Percentiles rank a stretch among this genome's conserved stretches.
These are phyloP conservation scores for Galagoides demidoff DNA, from an alignment of 2,797 vertebrate species.

Conservation along the genomic window DNA sequence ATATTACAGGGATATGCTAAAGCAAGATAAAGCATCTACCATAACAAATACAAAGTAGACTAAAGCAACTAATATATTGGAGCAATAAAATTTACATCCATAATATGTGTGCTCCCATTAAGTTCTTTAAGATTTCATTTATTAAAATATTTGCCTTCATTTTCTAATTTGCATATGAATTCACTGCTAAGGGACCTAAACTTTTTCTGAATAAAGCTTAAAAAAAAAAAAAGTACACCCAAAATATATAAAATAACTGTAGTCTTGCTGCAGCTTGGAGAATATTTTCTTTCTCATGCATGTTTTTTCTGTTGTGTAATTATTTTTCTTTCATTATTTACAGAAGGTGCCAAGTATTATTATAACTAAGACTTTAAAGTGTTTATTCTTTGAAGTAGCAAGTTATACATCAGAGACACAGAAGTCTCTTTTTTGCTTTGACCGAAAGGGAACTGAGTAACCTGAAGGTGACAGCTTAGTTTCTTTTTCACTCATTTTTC, in stretches of 20 bases:
- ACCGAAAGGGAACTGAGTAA: not conserved
- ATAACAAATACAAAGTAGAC: not conserved
- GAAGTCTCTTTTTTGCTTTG: not conserved
- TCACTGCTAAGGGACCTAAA: not conserved
- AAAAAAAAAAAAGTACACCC: not conserved
- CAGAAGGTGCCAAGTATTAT: not conserved
- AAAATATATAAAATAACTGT: not conserved
- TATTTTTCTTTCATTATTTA: slow-evolving; percentile 1
- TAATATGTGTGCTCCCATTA: not conserved
- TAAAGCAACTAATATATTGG: not conserved
- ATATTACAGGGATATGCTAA: not conserved
- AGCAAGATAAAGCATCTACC: not conserved
- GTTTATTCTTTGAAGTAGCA: slow-evolving; percentile 29
- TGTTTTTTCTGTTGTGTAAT: slow-evolving; percentile 19
- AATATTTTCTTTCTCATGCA: not conserved
- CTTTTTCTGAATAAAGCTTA: not conserved
- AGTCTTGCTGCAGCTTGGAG: not conserved
- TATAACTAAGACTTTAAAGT: not conserved
- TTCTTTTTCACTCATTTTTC: not conserved
- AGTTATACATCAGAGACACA: not conserved
- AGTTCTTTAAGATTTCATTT: not conserved
- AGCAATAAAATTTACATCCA: not conserved
- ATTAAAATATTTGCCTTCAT: not conserved
- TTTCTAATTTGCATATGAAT: not conserved
- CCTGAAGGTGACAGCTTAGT: not conserved